A percentile compares a stretch with the other conserved stretches of the same genome.
phyloP scores from a whole-genome alignment of 2,888 invertebrate genomes.

The Cryptus armator region DNA sequence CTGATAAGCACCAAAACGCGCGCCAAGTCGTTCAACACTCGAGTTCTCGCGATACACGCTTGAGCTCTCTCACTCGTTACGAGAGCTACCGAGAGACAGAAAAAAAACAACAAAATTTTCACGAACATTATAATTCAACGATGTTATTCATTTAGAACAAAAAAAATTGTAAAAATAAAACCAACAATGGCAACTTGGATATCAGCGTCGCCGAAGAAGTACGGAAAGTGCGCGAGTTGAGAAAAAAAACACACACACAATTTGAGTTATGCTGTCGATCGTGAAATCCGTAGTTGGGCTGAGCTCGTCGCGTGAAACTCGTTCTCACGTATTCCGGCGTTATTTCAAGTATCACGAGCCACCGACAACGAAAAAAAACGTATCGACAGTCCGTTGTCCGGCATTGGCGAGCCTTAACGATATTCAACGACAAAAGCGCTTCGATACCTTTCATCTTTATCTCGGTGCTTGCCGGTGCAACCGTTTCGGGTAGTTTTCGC shows the following conservation, averaged over 20 bases:
- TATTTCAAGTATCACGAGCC: constrained; percentile 28
- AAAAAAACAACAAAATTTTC: too few relatives aligned
- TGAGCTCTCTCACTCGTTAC: not conserved
- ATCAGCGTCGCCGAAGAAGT: constrained; percentile 14
- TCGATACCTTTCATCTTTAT: constrained; percentile 33
- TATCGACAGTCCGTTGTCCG: not conserved
- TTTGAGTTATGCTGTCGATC: constrained; percentile 58
- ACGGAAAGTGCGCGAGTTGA: constrained; percentile 40
- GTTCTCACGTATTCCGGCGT: constrained; percentile 40
- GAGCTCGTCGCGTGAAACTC: constrained; percentile 49
- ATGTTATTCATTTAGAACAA: not conserved
- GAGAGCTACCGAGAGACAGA: not conserved
- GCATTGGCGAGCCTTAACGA: not conserved
- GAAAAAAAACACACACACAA: not conserved
- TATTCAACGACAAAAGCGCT: not conserved
- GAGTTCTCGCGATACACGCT: not conserved
- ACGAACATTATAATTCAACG: too few relatives aligned
- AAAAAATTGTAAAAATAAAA: not conserved
- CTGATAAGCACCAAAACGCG: constrained; percentile 74
- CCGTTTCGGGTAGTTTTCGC: not conserved
- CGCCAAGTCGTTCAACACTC: constrained; percentile 31
- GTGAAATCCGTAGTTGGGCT: constrained; percentile 43
- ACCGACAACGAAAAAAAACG: not conserved
- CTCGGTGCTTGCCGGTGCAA: constrained; percentile 9
- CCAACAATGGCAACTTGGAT: not conserved